Evolutionary conservation across 2,113 vertebrate genomes (phyloP).

Genomic region (Gopherus evgoodei): DNA sequence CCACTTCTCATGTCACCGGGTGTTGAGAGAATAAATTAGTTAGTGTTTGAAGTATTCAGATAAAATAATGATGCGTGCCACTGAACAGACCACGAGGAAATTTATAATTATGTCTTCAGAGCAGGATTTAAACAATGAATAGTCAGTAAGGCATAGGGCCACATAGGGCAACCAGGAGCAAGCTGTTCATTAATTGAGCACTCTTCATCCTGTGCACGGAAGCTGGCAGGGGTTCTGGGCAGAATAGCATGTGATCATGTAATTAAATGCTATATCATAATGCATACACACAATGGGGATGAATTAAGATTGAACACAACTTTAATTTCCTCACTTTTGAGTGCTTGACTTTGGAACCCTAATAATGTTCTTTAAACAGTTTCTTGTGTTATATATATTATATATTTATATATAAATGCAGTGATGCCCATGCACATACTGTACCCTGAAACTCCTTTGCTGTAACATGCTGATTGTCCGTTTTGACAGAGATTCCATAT

Average conservation of each 20-base stretch:
- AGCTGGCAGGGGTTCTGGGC: neutral
- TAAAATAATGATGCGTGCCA: neutral
- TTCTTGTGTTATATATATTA: neutral
- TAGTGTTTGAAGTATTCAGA: neutral
- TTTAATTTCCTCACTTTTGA: neutral
- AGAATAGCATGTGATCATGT: neutral
- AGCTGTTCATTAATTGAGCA: neutral
- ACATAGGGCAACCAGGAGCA: neutral
- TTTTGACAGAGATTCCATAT: constrained; percentile 74
- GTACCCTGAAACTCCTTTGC: constrained; percentile 83
- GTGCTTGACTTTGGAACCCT: neutral
- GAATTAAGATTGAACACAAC: neutral
- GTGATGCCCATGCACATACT: constrained; percentile 11
- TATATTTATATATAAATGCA: neutral
- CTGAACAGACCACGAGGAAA: neutral
- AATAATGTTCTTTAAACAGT: neutral
- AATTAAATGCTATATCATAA: neutral
- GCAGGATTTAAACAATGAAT: neutral
- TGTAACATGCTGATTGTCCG: constrained; percentile 74
- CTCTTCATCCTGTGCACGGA: neutral
- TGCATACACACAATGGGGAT: neutral
- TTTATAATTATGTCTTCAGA: neutral
- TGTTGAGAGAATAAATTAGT: neutral
- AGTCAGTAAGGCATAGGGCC: neutral
- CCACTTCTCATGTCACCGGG: neutral